Evolutionary conservation across 1,140 invertebrate species (phyloP), one percentile per base, ranked within the genome.

Genomic region (Thalassaphorura encarpata): DNA sequence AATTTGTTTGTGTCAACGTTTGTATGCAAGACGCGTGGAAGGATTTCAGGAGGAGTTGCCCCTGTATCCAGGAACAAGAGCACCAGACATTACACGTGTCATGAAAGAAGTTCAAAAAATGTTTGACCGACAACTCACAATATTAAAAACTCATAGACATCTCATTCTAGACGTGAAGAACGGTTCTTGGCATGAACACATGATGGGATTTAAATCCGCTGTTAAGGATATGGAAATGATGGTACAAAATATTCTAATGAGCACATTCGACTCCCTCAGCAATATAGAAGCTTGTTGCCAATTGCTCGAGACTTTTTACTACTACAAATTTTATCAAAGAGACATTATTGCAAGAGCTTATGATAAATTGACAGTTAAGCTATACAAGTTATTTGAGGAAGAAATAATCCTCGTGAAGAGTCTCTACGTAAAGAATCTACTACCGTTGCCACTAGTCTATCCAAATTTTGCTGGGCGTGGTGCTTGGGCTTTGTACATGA

Each of bases 331-430:
- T 66, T 79, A 81, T 0, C 78, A 80, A 57, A 73, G 82, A 41
- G 74, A 80, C 68, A 82, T 79, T 41, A 74, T 75, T 43, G 66
- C 67, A 28, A 63, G 73, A 52, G 71, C 70, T 4, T 70, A 72
- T 47, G 76, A 76, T 60, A 75, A 75, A 67, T 72, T 72, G 66
- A 72, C 70, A 62, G 71, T 76, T 33, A 66, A 87, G 75, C 77
- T 87, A 2, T 90, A 85, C 77, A 74, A 77, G 23, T 77, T 87
- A 69, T 87, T 91, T 66, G 78, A 78, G 52, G 75, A 82, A n/a
- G 84, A 89, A 66, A 80, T 91, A 28, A 80, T 85, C 56, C 75
- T 76, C 3, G 78, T 80, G 0, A 85, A 87, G 66, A 78, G 82
- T 52, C 80, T 85, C 51, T 71, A 89, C 53, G 72, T 84, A 1